Base-by-base conservation (phyloP, 1,140 invertebrate genomes). In the Spodoptera litura region DNA sequence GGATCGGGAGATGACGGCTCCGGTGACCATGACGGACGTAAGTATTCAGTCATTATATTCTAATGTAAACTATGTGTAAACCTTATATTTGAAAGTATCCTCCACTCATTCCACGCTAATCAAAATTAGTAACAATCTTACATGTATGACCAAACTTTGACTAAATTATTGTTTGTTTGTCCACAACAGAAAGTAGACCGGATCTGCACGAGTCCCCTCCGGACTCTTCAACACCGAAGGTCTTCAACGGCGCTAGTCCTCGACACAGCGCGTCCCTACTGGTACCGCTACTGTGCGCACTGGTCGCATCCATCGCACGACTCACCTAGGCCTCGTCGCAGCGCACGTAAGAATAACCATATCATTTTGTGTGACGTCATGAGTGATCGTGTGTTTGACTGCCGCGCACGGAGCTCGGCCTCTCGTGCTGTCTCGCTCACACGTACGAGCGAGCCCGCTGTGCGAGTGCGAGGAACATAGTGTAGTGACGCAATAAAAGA, bases 1-100 rank as follows among this genome's bases (percentile, higher is more conserved):
- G 90, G 90, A 0, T 93, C 91, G 1, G 91, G 92, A 1, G 90
- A 90, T 4, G 88, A 89, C 52, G 94, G 94, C 6, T 95, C 94
- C 4, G 93, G 92, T 0, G 72, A 82, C 0, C 87, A 87, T 31
- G 93, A 90, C 78, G 80, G 20, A 64, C 52, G 78, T 80, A 11
- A 79, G 59, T 68, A 64, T 52, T n/a, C 25, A 44, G 38, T 44
- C 6, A 44, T 44, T 44, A 2, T 38, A 38, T 38, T 38, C 6
- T 38, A 5, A 38, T 38, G 35, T 1, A 38, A 38, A 20, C 20
- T 20, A 20, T 20, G 0, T 20, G 0, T 0, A 20, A 20, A 20
- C 1, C 20, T 20, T 20, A 20, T 1, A 20, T 20, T 20, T 20
- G 1, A 20, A 20, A 20, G 20, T 20, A 20, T 20, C 20, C 20